Evolutionary conservation across 2,113 vertebrate species (phyloP).

Genomic region (Poeciliopsis occidentalis): DNA sequence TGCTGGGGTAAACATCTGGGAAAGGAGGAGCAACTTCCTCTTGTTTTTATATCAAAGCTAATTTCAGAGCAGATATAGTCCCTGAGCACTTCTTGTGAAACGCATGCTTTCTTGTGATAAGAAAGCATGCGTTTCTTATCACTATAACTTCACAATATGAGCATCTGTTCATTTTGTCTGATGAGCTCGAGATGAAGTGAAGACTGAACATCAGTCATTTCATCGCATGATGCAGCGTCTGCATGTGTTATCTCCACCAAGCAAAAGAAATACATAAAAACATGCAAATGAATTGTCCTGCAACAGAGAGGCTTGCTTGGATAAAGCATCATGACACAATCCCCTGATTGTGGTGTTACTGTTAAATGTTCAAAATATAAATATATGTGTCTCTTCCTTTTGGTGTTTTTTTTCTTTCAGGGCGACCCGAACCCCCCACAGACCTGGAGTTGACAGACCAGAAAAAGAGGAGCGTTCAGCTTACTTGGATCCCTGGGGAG

Average conservation of each 20-base stretch:
- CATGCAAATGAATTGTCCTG: slow-evolving; percentile 6
- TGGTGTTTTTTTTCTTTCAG: slow-evolving; percentile 74
- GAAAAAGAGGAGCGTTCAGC: slow-evolving; percentile 86
- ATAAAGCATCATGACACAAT: slow-evolving; percentile 6
- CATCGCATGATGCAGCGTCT: slow-evolving; percentile 53
- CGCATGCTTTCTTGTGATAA: too few species aligned
- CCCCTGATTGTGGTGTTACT: not conserved
- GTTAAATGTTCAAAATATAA: not conserved
- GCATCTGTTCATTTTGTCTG: slow-evolving; percentile 45
- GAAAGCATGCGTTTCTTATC: slow-evolving; percentile 57
- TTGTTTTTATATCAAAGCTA: slow-evolving; percentile 19
- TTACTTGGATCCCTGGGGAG: slow-evolving; percentile 93
- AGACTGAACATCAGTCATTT: slow-evolving; percentile 26
- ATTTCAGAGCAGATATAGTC: slow-evolving; percentile 36
- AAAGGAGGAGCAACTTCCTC: slow-evolving; percentile 1
- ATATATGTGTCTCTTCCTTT: not conserved
- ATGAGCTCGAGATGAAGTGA: slow-evolving; percentile 40
- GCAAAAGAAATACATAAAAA: not conserved
- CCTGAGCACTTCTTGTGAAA: slow-evolving; percentile 10
- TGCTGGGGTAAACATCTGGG: slow-evolving; percentile 24
- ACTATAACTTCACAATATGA: slow-evolving; percentile 40
- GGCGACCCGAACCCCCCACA: slow-evolving; percentile 89
- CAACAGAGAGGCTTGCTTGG: not conserved
- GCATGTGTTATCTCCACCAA: slow-evolving; percentile 37
- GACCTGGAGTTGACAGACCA: slow-evolving; percentile 94